Evolutionary conservation across 2,888 invertebrate genomes (phyloP), one percentile per base, ranked within the genome.

Genomic region (Meliscaeva auricollis): DNA sequence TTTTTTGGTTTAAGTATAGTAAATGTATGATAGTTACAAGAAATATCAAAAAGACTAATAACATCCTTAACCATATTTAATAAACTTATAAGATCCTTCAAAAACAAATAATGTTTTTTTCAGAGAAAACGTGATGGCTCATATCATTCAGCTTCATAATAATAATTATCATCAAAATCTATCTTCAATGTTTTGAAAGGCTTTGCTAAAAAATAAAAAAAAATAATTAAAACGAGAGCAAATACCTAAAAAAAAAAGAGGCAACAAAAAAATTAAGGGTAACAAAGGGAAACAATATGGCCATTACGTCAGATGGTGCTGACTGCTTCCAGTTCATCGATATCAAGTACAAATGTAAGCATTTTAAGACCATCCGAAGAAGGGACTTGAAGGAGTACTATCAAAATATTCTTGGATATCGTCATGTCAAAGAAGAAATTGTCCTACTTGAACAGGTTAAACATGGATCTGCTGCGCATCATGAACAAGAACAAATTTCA

Each of bases 291-390:
- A 17, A 48, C 20, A 48, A 5, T 6, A 83, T 83, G 83, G 64
- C 78, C n/a, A 64, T 74, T 17, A 64, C 35, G 11, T 50, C 64
- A 17, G 60, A 75, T 26, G 64, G 50, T 22, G 44, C 56, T 44
- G 70, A 76, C n/a, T 84, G 38, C 32, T 76, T 72, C 68, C 75
- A 72, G 20, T 30, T 75, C 2, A 70, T 76, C 17, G 75, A 79
- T 6, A 72, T 66, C 60, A 68, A 72, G 66, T 80, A 80, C 72
- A 84, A 58, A 76, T 79, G 72, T 46, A 79, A 84, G n/a, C 52
- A 64, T 20, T 46, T 60, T 20, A 76, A 54, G 62, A 44, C 58
- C 2, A 17, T 48, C 8, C 66, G 38, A 35, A 48, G 60, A 60
- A 56, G 48, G 5, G 35, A 68, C 72, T 70, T 76, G 1, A 50